A percentile compares a stretch with the other conserved stretches of the same genome.
Evolutionary conservation across 2,888 invertebrate species (phyloP).

Genomic region (Latheticus oryzae): DNA sequence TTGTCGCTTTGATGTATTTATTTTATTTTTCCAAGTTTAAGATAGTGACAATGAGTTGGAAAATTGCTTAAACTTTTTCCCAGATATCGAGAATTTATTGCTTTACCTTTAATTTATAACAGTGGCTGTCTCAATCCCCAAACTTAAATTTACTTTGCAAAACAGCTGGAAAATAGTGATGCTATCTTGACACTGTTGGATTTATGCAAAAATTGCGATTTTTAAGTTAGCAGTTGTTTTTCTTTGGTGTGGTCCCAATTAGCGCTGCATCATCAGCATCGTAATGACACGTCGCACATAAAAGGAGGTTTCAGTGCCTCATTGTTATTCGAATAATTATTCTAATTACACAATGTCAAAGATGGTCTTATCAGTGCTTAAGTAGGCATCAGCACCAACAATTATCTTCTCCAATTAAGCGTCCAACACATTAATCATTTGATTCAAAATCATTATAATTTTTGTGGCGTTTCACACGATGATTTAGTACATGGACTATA

Average conservation of each 20-base stretch:
- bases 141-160: too few species aligned
- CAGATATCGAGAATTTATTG: too few species aligned
- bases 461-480: conserved; percentile 29
- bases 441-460: conserved; percentile 13
- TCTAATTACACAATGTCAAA: conserved; percentile 35
- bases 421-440: conserved; percentile 16
- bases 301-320: conserved; percentile 25
- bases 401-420: conserved; percentile 25
- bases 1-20: too few species aligned
- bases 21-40: too few species aligned
- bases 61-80: too few species aligned
- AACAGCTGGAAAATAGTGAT: conserved; percentile 22
- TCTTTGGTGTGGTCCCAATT: too few species aligned
- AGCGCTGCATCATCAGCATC: background rate
- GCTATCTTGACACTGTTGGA: conserved; percentile 14
- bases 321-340: conserved; percentile 37
- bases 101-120: too few species aligned
- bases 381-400: conserved; percentile 24
- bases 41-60: too few species aligned
- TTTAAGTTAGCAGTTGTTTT: too few species aligned
- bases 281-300: conserved; percentile 23
- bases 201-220: too few species aligned
- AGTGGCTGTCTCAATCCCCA: too few species aligned
- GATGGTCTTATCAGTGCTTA: conserved; percentile 26
- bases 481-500: conserved; percentile 14